Evolutionary conservation across 1,140 invertebrate genomes (phyloP).

Genomic region (Calephelis virginiensis): DNA sequence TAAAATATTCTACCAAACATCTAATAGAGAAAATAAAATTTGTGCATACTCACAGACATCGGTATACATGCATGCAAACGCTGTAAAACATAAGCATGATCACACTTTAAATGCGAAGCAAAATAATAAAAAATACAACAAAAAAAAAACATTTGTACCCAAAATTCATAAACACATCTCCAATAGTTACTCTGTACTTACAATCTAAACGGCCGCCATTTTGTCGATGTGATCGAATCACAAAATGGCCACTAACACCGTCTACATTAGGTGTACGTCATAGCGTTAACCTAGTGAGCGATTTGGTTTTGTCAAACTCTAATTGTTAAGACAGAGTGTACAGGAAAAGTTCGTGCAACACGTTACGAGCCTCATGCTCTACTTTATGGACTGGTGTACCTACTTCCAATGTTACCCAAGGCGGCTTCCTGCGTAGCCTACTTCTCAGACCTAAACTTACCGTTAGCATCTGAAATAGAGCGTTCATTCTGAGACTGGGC

Average conservation of each 20-base stretch:
- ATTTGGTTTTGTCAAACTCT: constrained; percentile 28
- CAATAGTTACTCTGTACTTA: constrained; percentile 72
- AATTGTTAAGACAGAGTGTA: constrained; percentile 40
- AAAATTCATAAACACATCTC: constrained; percentile 57
- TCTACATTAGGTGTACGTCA: constrained; percentile 30
- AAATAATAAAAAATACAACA: constrained; percentile 53
- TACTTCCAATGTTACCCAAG: constrained; percentile 23
- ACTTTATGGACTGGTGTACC: constrained; percentile 25
- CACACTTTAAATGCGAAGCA: constrained; percentile 76
- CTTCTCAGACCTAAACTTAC: constrained; percentile 72
- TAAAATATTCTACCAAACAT: constrained; percentile 58
- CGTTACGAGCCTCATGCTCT: constrained; percentile 28
- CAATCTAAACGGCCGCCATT: constrained; percentile 65
- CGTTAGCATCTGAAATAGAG: constrained; percentile 77
- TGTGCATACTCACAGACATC: constrained; percentile 76
- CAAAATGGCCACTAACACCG: constrained; percentile 65
- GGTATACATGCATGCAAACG: constrained; percentile 75
- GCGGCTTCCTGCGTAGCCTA: constrained; percentile 39
- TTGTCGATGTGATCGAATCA: constrained; percentile 42
- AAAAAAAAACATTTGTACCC: constrained; percentile 65
- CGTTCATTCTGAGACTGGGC: constrained; percentile 62
- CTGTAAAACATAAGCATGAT: constrained; percentile 72
- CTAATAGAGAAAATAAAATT: constrained; percentile 61
- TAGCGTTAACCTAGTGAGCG: constrained; percentile 30
- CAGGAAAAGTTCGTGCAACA: constrained; percentile 60